Evolutionary conservation across 2,113 vertebrate genomes (phyloP), one percentile per base, ranked within the genome.

Genomic region (Urocolius indicus): DNA sequence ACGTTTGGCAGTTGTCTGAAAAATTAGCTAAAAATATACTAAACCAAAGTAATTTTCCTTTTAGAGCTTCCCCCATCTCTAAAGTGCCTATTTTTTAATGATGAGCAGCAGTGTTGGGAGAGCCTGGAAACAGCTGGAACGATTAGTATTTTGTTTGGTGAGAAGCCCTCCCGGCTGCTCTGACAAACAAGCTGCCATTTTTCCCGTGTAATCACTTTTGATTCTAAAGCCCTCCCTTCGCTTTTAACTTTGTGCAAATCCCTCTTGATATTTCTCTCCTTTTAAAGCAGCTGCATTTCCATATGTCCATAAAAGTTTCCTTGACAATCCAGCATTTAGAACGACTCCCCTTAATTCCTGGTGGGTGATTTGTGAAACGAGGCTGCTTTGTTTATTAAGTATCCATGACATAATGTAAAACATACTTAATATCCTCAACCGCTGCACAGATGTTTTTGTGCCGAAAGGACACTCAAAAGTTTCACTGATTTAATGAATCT

Each of bases 171-270:
- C 86, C 94, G 84, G 93, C 86, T 91, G 84, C 86, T 80, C 68
- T 74, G 87, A 85, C 77, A 83, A 91, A 83, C 62, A 75, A 65
- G 87, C 86, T 95, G 92, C 93, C 77, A 84, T 97, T 97, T 97
- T 96, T 91, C 82, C 21, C 26, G 12, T 93, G 79, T 79, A 94
- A 95, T 95, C 92, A 86, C 58, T 83, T 73, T 10, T 84, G 86
- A 91, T 94, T 97, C 69, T 93, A 74, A 94, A 95, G 84, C 87
- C 57, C 45, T 94, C 84, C 86, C 67, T 92, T 90, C 66, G 89
- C 87, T 97, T 97, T 95, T 94, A 97, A 95, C 74, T 94, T 95
- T 51, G 67, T 82, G 73, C 71, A 96, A 85, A 95, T 92, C 92
- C 96, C 94, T 91, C 68, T 41, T 93, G 96, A 85, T 95, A 88